These are phyloP conservation scores for Apus apus DNA, from an alignment of 2,113 vertebrate species.

Conservation along the genomic window DNA sequence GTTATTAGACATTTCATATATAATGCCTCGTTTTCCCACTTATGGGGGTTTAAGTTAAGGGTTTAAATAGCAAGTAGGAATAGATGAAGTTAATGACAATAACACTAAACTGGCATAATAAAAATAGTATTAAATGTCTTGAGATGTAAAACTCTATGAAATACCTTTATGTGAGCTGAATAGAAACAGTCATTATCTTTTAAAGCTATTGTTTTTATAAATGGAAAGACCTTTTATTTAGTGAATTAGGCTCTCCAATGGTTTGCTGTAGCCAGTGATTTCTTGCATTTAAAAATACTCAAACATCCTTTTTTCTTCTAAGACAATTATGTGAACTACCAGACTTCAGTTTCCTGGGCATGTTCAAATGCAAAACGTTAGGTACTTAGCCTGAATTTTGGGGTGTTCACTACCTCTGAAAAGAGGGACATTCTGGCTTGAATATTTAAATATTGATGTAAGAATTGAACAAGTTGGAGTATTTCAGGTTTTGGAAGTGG, in stretches of 20 bases:
- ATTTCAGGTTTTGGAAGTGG: slow-evolving; percentile 45
- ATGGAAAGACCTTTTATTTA: not conserved
- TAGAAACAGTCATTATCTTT: slow-evolving; percentile 6
- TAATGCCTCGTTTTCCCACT: slow-evolving; percentile 51
- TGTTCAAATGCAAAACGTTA: not conserved
- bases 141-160: not conserved
- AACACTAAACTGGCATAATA: not conserved
- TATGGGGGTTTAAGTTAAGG: slow-evolving; percentile 25
- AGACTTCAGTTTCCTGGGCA: not conserved
- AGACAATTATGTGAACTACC: not conserved
- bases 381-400: not conserved
- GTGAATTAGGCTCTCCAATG: not conserved
- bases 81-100: slow-evolving; percentile 37
- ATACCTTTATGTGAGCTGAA: not conserved
- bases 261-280: not conserved
- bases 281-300: not conserved
- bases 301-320: not conserved
- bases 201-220: slow-evolving; percentile 8
- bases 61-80: slow-evolving; percentile 26
- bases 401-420: not conserved
- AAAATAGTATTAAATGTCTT: not conserved
- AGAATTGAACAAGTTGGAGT: slow-evolving; percentile 52
- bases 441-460: slow-evolving; percentile 57
- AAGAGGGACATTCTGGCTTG: slow-evolving; percentile 39
- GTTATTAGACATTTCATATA: slow-evolving; percentile 45